Evolutionary conservation across 2,888 invertebrate genomes (phyloP).

Genomic region (Elegia similella): DNA sequence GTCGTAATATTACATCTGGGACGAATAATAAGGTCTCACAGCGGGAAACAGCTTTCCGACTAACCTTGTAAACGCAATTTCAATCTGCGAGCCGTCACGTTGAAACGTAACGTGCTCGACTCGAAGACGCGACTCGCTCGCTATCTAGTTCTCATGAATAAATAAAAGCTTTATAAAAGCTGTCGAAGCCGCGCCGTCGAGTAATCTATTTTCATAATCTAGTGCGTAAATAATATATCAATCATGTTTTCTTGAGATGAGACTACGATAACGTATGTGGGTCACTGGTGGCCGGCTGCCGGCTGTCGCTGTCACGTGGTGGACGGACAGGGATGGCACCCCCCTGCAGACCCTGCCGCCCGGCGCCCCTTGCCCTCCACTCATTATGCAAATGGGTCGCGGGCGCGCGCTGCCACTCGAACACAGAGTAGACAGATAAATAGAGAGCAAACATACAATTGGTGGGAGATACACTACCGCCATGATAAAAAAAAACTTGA

Average conservation of each 20-base stretch:
- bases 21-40: too few relatives aligned
- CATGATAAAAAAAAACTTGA: too few relatives aligned
- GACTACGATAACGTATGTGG: slow-evolving; percentile 8
- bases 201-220: slow-evolving; percentile 11
- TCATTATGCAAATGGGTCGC: slow-evolving; percentile 69
- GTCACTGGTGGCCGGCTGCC: slow-evolving; percentile 2
- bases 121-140: slow-evolving; percentile 10
- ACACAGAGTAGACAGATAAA: slow-evolving; percentile 1
- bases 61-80: background rate
- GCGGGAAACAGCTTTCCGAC: too few relatives aligned
- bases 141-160: slow-evolving; percentile 10
- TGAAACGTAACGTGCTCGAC: background rate
- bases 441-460: background rate
- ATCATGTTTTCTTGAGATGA: slow-evolving; percentile 13
- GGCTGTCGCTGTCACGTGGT: slow-evolving; percentile 14
- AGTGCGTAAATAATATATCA: slow-evolving; percentile 10
- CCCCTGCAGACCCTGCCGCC: slow-evolving; percentile 26
- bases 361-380: slow-evolving; percentile 35
- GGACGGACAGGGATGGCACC: slow-evolving; percentile 12
- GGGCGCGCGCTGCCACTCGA: slow-evolving; percentile 30
- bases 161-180: slow-evolving; percentile 11
- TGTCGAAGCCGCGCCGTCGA: slow-evolving; percentile 10
- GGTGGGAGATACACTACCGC: too few relatives aligned
- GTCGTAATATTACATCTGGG: too few relatives aligned
- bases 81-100: slow-evolving; percentile 2